phyloP scores from a whole-genome alignment of 1,140 invertebrate species.

The Parasteatoda tepidariorum region DNA sequence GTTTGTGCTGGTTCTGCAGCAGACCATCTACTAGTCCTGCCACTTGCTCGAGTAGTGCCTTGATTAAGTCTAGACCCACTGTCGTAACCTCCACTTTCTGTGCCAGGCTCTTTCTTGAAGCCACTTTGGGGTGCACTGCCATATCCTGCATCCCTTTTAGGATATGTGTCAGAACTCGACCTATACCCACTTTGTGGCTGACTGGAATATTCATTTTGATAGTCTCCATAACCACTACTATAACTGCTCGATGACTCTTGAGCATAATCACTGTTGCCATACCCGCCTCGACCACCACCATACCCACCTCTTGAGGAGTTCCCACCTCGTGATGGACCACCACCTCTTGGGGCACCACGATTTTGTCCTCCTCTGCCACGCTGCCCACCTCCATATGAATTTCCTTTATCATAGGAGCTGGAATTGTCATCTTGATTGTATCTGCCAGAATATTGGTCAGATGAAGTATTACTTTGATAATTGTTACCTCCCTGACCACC shows the following conservation, averaged over 20 bases:
- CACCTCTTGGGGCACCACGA: not conserved
- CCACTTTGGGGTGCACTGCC: not conserved
- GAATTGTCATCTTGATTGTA: not conserved
- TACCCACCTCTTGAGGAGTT: not conserved
- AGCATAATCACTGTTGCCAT: not conserved
- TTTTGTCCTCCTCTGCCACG: not conserved
- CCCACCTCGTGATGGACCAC: not conserved
- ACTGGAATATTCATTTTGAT: not conserved
- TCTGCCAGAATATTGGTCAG: not conserved
- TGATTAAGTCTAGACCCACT: not conserved
- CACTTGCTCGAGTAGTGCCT: not conserved
- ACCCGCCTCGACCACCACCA: not conserved
- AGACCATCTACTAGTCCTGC: constrained; percentile 27
- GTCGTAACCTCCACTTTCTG: not conserved
- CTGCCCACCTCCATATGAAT: not conserved
- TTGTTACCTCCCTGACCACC: not conserved
- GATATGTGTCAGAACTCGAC: not conserved
- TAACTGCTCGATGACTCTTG: not conserved
- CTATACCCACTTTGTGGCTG: not conserved
- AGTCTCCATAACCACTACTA: constrained; percentile 13
- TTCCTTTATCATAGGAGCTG: too few relatives aligned
- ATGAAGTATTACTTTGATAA: not conserved
- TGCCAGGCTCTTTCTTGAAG: constrained; percentile 31
- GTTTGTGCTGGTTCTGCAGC: not conserved
- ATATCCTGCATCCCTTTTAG: not conserved